Evolutionary conservation across 2,797 vertebrate genomes (phyloP).

Genomic region (Apodemus agrarius): DNA sequence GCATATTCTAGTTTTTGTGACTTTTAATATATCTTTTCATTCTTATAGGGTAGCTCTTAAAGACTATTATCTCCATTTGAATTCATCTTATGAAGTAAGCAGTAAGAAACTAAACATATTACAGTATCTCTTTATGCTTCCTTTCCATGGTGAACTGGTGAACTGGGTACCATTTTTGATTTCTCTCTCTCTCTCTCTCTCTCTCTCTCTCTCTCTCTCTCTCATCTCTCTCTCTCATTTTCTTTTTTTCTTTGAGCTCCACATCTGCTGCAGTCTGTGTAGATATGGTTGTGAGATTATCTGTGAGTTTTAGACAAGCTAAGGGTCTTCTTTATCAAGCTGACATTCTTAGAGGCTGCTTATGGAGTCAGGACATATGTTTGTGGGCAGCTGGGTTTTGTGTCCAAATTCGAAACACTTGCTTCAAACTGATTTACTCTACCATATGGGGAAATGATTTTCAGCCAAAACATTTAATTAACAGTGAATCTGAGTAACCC

Average conservation of each 20-base stretch:
- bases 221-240: too few species aligned
- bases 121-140: slow-evolving; percentile 2
- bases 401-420: slow-evolving; percentile 66
- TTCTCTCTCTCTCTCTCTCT: too few species aligned
- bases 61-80: slow-evolving; percentile 14
- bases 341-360: slow-evolving; percentile 52
- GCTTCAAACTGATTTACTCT: slow-evolving; percentile 62
- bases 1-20: not conserved
- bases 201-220: too few species aligned
- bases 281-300: slow-evolving; percentile 35
- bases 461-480: slow-evolving; percentile 81
- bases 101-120: slow-evolving; percentile 28
- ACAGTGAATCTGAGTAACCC: slow-evolving; percentile 64
- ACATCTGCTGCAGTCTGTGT: slow-evolving; percentile 12
- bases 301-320: slow-evolving; percentile 46
- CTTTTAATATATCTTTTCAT: not conserved
- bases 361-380: slow-evolving; percentile 67
- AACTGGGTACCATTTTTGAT: slow-evolving; percentile 11
- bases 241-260: not conserved
- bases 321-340: slow-evolving; percentile 27
- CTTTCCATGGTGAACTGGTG: not conserved
- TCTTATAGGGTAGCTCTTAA: not conserved
- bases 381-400: slow-evolving; percentile 69
- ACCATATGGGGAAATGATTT: slow-evolving; percentile 74
- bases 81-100: not conserved